phyloP scores from a whole-genome alignment of 2,888 invertebrate species.

The Pollenia amentaria region DNA sequence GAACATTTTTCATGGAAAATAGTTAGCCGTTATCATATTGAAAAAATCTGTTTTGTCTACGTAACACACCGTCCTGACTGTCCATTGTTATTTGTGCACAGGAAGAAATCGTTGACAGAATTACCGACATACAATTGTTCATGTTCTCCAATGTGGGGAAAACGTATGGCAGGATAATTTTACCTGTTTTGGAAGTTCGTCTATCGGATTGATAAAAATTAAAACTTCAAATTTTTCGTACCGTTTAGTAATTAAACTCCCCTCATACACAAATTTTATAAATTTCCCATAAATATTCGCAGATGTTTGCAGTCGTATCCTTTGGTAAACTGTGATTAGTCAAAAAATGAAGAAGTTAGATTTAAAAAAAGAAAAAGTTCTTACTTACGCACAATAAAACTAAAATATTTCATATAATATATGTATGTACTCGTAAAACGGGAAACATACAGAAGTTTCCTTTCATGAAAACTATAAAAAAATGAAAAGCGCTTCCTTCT shows the following conservation, averaged over 20 bases:
- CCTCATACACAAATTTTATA: conserved; percentile 21
- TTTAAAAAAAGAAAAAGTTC: conserved; percentile 29
- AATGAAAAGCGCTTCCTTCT: conserved; percentile 1
- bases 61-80: no score
- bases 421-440: conserved; percentile 18
- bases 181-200: no score
- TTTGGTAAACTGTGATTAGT: conserved; percentile 59
- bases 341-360: conserved; percentile 63
- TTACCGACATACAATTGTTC: no score
- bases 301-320: conserved; percentile 35
- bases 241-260: not conserved
- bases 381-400: conserved; percentile 53
- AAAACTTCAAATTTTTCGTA: no score
- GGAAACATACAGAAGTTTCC: conserved; percentile 67
- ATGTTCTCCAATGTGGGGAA: no score
- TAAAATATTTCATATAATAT: not conserved
- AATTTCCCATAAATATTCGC: conserved; percentile 18
- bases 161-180: no score
- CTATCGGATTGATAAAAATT: no score
- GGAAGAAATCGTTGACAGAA: no score
- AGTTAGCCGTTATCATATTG: no score
- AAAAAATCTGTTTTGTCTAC: no score
- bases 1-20: no score
- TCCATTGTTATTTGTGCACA: no score
- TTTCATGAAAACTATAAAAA: conserved; percentile 43